phyloP scores from a whole-genome alignment of 2,797 vertebrate species.

The Jordanella pulchra region DNA sequence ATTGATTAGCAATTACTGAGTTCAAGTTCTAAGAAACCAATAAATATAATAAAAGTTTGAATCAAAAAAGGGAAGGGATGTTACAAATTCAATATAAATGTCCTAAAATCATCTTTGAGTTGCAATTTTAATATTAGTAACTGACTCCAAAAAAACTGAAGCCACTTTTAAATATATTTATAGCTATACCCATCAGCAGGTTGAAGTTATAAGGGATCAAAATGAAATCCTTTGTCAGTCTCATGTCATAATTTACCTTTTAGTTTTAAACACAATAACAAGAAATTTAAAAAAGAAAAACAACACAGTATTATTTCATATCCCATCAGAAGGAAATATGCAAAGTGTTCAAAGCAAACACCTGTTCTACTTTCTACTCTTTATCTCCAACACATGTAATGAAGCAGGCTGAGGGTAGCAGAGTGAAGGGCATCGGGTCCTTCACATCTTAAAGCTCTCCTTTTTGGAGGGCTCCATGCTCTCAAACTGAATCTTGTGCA shows the following conservation, averaged over 20 bases:
- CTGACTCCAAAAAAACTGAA: too few relatives aligned
- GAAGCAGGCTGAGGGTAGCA: slow-evolving; percentile 50
- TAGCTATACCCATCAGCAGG: too few relatives aligned
- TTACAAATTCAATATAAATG: too few relatives aligned
- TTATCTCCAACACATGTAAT: slow-evolving; percentile 40
- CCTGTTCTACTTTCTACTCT: slow-evolving; percentile 24
- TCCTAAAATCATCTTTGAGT: too few relatives aligned
- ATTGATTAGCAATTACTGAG: too few relatives aligned
- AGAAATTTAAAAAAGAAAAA: background rate
- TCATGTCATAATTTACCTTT: background rate
- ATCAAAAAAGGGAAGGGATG: too few relatives aligned
- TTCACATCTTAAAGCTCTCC: slow-evolving; percentile 46
- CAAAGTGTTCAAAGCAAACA: background rate
- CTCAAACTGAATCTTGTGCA: slow-evolving; percentile 68
- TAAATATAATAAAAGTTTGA: too few relatives aligned
- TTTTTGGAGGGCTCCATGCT: slow-evolving; percentile 53
- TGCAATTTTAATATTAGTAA: too few relatives aligned
- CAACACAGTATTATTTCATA: background rate
- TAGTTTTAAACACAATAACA: background rate
- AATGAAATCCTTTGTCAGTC: background rate
- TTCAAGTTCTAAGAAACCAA: too few relatives aligned
- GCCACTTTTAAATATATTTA: too few relatives aligned
- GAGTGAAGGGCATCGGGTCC: slow-evolving; percentile 63
- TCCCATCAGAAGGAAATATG: background rate
- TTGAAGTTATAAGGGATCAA: background rate